Percentiles rank a stretch among this genome's conserved stretches.
These are phyloP conservation scores for Lymantria dispar DNA, from an alignment of 2,888 invertebrate species.

Conservation along the genomic window DNA sequence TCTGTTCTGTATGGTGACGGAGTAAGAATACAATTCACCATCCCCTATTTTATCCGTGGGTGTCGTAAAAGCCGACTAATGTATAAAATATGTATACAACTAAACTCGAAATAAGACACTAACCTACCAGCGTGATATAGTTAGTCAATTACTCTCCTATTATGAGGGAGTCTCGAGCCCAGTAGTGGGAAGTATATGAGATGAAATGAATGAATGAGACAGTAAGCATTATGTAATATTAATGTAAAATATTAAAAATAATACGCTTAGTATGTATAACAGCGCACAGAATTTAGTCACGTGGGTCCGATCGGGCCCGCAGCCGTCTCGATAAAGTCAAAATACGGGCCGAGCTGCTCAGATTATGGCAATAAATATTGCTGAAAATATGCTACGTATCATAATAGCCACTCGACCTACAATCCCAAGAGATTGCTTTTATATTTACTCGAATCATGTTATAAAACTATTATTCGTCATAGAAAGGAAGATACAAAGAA, in stretches of 20 bases:
- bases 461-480: slow-evolving; percentile 27
- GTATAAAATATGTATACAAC: no score
- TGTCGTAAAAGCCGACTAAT: no score
- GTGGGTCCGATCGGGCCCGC: slow-evolving; percentile 43
- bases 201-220: no score
- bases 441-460: slow-evolving; percentile 24
- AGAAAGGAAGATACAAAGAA: slow-evolving; percentile 1
- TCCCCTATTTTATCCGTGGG: no score
- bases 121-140: no score
- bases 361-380: slow-evolving; percentile 57
- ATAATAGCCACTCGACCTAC: slow-evolving; percentile 34
- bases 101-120: no score
- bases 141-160: no score
- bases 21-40: no score
- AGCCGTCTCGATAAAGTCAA: slow-evolving; percentile 51
- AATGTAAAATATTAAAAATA: neutral
- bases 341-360: slow-evolving; percentile 46
- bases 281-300: slow-evolving; percentile 24
- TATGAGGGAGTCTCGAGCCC: no score
- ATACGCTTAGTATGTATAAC: slow-evolving; percentile 18
- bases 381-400: slow-evolving; percentile 48
- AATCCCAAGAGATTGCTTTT: slow-evolving; percentile 36
- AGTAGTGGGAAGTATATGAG: no score
- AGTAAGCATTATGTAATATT: no score
- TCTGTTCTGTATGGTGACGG: no score